phyloP scores from a whole-genome alignment of 2,113 vertebrate genomes.

The Grus americana region DNA sequence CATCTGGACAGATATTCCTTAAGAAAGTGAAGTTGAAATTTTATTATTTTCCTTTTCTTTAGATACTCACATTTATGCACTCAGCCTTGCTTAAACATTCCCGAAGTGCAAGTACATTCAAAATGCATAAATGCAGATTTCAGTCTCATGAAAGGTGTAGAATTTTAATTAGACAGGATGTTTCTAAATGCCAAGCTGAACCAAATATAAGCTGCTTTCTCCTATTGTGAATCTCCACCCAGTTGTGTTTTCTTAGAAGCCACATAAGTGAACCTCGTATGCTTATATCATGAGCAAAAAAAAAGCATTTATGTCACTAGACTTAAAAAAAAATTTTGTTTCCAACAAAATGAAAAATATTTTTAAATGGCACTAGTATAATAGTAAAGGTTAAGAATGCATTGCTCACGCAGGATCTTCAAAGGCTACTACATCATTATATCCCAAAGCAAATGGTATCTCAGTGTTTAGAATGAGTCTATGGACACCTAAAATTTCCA shows the following conservation, averaged over 20 bases:
- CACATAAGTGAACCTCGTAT: constrained; percentile 35
- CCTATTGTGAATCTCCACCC: constrained; percentile 5
- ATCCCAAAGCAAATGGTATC: constrained; percentile 72
- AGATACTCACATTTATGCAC: neutral
- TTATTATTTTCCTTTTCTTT: neutral
- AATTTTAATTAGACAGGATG: constrained; percentile 47
- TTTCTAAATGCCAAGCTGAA: constrained; percentile 19
- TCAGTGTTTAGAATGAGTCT: constrained; percentile 59
- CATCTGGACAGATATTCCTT: neutral
- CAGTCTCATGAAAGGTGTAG: constrained; percentile 10
- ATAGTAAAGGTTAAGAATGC: constrained; percentile 55
- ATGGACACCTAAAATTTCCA: constrained; percentile 48
- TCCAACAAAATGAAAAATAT: constrained; percentile 30
- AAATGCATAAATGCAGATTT: constrained; percentile 31
- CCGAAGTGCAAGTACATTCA: constrained; percentile 31
- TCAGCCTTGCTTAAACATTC: constrained; percentile 14
- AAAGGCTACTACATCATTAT: constrained; percentile 75
- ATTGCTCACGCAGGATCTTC: constrained; percentile 67
- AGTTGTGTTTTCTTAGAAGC: constrained; percentile 55
- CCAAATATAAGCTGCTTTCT: constrained; percentile 29
- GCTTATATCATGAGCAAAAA: constrained; percentile 48
- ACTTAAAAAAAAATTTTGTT: constrained; percentile 1
- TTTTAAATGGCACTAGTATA: constrained; percentile 26
- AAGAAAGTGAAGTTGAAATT: neutral
- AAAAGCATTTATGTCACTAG: constrained; percentile 43